Percentiles rank a stretch among this genome's conserved stretches.
Evolutionary conservation across 2,888 invertebrate genomes (phyloP).

Genomic region (Gastrophysa polygoni): DNA sequence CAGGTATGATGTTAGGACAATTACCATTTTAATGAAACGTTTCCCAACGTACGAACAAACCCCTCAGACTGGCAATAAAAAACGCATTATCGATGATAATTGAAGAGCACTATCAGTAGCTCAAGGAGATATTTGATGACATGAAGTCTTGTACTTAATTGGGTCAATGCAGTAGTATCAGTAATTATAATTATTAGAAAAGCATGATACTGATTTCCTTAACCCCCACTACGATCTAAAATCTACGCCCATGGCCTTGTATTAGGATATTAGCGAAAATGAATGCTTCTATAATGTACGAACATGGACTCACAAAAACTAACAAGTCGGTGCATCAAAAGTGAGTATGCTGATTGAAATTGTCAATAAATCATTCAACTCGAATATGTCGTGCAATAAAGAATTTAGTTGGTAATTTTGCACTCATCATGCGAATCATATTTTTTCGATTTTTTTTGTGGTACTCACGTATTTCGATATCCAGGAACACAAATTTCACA

Average conservation of each 20-base stretch:
- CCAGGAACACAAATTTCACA: too few species aligned
- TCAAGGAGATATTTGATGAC: slow-evolving; percentile 28
- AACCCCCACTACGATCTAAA: not conserved
- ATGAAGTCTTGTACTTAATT: slow-evolving; percentile 21
- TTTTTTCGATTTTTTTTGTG: too few species aligned
- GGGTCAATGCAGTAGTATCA: slow-evolving; percentile 24
- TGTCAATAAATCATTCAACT: slow-evolving; percentile 11
- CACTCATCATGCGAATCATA: too few species aligned
- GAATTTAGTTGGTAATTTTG: too few species aligned
- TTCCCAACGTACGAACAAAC: not conserved
- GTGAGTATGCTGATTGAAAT: not conserved
- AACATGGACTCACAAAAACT: not conserved
- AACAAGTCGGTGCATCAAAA: not conserved
- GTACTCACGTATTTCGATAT: too few species aligned
- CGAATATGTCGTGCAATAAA: too few species aligned
- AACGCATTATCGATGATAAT: slow-evolving; percentile 10
- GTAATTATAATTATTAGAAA: slow-evolving; percentile 11
- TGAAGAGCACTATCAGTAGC: slow-evolving; percentile 12
- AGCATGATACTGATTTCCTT: not conserved
- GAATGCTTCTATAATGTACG: not conserved
- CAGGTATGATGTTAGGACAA: not conserved
- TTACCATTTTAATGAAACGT: not conserved
- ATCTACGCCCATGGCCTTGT: not conserved
- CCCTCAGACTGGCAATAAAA: not conserved
- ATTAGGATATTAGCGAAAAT: not conserved